Conservation (phyloP, 2,888 invertebrate genomes). For the Trimorus sp. region DNA sequence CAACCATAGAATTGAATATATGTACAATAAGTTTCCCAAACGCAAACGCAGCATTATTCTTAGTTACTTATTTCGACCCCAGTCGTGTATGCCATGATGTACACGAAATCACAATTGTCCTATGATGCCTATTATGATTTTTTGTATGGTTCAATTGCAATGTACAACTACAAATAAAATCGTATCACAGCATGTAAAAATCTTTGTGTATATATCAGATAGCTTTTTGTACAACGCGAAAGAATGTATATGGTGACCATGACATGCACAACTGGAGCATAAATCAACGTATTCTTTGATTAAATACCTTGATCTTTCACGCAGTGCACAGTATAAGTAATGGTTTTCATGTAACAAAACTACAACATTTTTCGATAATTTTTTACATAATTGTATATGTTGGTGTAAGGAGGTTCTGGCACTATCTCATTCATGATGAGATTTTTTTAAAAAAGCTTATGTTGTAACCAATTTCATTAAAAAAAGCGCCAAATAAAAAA, state of each 20-base stretch:
- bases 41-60: slow-evolving; percentile 20
- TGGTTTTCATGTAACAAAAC: slow-evolving; percentile 9
- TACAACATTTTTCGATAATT: slow-evolving; percentile 14
- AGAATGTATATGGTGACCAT: not conserved
- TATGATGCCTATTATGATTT: no score
- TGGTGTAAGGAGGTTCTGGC: no score
- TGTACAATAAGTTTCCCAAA: slow-evolving; percentile 51
- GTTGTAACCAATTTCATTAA: no score
- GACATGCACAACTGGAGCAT: slow-evolving; percentile 24
- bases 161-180: no score
- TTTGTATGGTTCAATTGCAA: no score
- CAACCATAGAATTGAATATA: slow-evolving; percentile 49
- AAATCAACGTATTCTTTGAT: not conserved
- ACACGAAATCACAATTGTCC: no score
- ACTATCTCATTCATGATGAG: no score
- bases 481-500: no score
- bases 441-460: no score
- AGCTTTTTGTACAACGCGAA: slow-evolving; percentile 14
- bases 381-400: not conserved
- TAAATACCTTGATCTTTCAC: slow-evolving; percentile 1
- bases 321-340: not conserved
- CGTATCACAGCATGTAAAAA: slow-evolving; percentile 36
- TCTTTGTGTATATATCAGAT: no score
- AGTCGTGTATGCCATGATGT: slow-evolving; percentile 28
- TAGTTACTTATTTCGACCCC: not conserved